Percentiles rank a stretch among this genome's conserved stretches.
These are phyloP conservation scores for Lophotis ruficrista DNA, from an alignment of 2,113 vertebrate genomes.

Conservation along the genomic window DNA sequence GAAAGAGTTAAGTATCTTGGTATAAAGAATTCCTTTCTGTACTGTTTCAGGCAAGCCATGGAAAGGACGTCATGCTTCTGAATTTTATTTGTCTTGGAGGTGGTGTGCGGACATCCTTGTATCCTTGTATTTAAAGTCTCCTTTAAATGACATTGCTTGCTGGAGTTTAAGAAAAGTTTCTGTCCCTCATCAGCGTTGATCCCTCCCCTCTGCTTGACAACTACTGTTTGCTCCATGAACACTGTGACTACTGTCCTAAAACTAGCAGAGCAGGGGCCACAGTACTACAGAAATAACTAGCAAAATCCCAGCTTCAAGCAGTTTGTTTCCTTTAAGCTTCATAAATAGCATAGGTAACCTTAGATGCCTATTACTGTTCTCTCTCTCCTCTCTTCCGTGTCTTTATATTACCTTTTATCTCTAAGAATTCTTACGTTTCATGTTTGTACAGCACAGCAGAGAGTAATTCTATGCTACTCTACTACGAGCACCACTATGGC, in stretches of 20 bases:
- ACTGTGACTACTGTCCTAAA: not conserved
- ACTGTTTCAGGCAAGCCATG: conserved; percentile 21
- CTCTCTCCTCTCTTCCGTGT: conserved; percentile 2
- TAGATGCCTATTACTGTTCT: not conserved
- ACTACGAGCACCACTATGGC: not conserved
- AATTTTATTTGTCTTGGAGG: conserved; percentile 67
- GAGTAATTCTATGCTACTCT: conserved; percentile 23
- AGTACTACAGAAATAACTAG: not conserved
- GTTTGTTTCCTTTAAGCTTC: not conserved
- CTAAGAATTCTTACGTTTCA: conserved; percentile 12
- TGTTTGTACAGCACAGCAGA: conserved; percentile 23
- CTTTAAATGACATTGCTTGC: conserved; percentile 44
- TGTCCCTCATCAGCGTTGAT: not conserved
- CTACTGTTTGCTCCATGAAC: not conserved
- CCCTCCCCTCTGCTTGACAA: not conserved
- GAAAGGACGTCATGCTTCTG: conserved; percentile 57
- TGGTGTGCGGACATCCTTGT: conserved; percentile 58
- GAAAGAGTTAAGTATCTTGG: conserved; percentile 16
- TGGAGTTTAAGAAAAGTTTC: conserved; percentile 1
- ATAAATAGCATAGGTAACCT: not conserved
- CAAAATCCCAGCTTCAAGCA: conserved; percentile 1
- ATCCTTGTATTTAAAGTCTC: not conserved
- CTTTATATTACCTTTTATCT: conserved; percentile 42
- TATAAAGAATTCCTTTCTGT: conserved; percentile 7
- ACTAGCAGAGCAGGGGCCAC: not conserved